Percentiles rank a stretch among this genome's conserved stretches.
These are phyloP conservation scores for Pogonocichla stellata DNA, from an alignment of 2,113 vertebrate genomes.

Conservation along the genomic window DNA sequence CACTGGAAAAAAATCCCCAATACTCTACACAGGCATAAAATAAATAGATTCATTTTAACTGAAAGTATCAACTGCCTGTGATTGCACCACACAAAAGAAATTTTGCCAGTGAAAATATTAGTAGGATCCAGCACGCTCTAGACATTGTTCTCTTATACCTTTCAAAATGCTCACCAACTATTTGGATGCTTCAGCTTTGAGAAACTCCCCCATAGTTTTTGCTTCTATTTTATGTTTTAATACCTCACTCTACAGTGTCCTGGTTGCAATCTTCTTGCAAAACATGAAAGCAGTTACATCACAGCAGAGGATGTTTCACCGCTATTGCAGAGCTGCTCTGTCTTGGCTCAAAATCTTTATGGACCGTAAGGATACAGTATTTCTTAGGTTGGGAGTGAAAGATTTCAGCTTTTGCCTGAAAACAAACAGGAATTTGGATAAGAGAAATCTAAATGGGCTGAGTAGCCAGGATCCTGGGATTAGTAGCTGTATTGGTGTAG, in stretches of 20 bases:
- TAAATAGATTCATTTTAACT: not conserved
- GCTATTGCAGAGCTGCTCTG: not conserved
- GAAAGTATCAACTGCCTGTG: not conserved
- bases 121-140: not conserved
- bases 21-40: not conserved
- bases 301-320: not conserved
- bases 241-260: not conserved
- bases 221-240: not conserved
- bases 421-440: not conserved
- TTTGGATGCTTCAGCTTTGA: not conserved
- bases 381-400: not conserved
- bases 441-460: not conserved
- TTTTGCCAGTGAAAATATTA: constrained; percentile 3
- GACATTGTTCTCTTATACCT: accelerated
- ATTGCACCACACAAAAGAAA: not conserved
- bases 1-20: not conserved
- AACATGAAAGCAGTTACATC: not conserved
- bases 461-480: not conserved
- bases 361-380: not conserved
- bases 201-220: not conserved
- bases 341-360: not conserved
- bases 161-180: not conserved
- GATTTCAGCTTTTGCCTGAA: not conserved
- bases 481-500: not conserved
- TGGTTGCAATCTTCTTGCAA: not conserved